Evolutionary conservation across 2,888 invertebrate species (phyloP).

Genomic region (Caenorhabditis drosophilae): DNA sequence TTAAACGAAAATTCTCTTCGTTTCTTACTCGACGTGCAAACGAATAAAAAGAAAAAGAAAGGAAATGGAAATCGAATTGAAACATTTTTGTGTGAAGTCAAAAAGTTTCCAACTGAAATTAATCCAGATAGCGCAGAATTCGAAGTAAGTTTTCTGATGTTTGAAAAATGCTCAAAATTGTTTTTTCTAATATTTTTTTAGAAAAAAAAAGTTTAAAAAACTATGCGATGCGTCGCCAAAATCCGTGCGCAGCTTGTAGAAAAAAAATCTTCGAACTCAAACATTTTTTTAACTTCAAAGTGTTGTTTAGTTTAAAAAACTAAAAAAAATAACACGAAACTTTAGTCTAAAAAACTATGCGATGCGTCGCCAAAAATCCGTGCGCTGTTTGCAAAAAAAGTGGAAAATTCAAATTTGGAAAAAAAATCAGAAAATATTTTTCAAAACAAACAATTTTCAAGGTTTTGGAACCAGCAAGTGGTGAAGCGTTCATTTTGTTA

Average conservation of each 20-base stretch:
- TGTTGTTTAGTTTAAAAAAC: no score
- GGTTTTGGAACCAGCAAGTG: constrained; percentile 64
- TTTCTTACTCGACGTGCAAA: constrained; percentile 57
- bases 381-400: no score
- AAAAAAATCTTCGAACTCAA: no score
- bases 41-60: constrained; percentile 61
- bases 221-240: constrained; percentile 1
- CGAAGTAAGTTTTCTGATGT: constrained; percentile 45
- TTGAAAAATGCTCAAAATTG: not conserved
- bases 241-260: not conserved
- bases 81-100: constrained; percentile 59
- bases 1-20: constrained; percentile 54
- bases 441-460: constrained; percentile 27
- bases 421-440: constrained; percentile 6
- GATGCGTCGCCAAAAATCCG: no score
- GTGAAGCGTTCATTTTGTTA: constrained; percentile 62
- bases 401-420: not conserved
- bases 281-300: no score
- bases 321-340: no score
- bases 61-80: constrained; percentile 57
- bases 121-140: constrained; percentile 68
- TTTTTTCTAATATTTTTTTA: constrained; percentile 6
- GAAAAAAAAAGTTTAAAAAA: not conserved
- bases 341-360: no score
- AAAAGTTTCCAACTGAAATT: constrained; percentile 60